phyloP scores from a whole-genome alignment of 1,140 invertebrate genomes.

The Drosophila kanapiae region DNA sequence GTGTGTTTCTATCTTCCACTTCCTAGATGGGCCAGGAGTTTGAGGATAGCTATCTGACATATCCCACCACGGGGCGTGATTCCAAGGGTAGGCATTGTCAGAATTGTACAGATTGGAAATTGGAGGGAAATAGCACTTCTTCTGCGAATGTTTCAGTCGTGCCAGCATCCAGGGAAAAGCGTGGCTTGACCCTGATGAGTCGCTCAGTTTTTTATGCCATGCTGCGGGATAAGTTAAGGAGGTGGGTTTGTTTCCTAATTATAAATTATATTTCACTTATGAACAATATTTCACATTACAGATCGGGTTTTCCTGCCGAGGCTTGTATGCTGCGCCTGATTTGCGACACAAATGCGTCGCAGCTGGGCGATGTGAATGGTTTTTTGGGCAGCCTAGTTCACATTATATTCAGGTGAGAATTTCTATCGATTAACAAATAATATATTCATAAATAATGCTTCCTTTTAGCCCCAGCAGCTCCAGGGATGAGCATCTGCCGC shows the following conservation, averaged over 20 bases:
- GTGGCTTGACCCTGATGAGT: conserved; percentile 51
- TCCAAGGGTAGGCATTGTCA: conserved; percentile 27
- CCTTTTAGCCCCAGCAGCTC: conserved; percentile 86
- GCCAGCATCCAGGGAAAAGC: conserved; percentile 28
- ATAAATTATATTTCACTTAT: no score
- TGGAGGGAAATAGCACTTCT: background rate
- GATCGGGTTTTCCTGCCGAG: conserved; percentile 64
- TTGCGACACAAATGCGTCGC: conserved; percentile 75
- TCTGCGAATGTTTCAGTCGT: background rate
- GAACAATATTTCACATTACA: background rate
- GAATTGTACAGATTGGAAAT: conserved; percentile 45
- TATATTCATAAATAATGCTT: rapidly evolving
- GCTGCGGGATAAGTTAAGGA: conserved; percentile 67
- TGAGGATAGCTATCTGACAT: conserved; percentile 62
- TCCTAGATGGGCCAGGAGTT: conserved; percentile 61
- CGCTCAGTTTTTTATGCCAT: conserved; percentile 69
- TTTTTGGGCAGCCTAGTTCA: conserved; percentile 74
- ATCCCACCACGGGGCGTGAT: conserved; percentile 51
- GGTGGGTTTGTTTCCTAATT: conserved; percentile 22
- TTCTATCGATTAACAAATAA: rapidly evolving
- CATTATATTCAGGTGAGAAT: conserved; percentile 68
- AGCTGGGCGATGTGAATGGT: conserved; percentile 72
- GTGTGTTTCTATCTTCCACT: background rate
- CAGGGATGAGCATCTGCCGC: conserved; percentile 86
- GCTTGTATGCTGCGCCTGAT: conserved; percentile 73